These are phyloP conservation scores for Steinernema khuongi DNA, from an alignment of 1,140 invertebrate species.

Conservation along the genomic window DNA sequence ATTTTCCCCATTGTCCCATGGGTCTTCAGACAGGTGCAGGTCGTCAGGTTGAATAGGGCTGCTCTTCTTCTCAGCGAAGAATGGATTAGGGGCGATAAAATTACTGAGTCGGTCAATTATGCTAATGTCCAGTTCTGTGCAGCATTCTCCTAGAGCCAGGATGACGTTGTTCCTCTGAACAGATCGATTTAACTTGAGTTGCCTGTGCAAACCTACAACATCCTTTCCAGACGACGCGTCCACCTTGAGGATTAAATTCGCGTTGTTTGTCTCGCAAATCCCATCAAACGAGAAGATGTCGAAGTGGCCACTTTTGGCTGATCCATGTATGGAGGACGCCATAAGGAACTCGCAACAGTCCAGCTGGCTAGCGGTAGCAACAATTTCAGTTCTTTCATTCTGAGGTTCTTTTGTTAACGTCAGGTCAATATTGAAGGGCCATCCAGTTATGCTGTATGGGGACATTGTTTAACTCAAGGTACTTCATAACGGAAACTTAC, in stretches of 20 bases:
- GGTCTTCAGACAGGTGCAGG: not conserved
- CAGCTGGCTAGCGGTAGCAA: not conserved
- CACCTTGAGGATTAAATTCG: not conserved
- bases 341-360: not conserved
- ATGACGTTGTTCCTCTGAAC: not conserved
- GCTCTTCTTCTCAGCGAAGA: constrained; percentile 22
- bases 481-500: not conserved
- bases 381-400: not conserved
- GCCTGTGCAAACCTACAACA: not conserved
- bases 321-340: not conserved
- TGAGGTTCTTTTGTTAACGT: not conserved
- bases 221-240: not conserved
- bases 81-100: constrained; percentile 25
- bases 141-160: constrained; percentile 26
- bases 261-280: not conserved
- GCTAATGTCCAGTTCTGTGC: constrained; percentile 30
- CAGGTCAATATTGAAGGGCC: not conserved
- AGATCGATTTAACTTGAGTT: not conserved
- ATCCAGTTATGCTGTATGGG: not conserved
- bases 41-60: not conserved
- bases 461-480: not conserved
- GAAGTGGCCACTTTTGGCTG: not conserved
- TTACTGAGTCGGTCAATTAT: constrained; percentile 31
- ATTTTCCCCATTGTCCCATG: not conserved
- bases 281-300: not conserved